Evolutionary conservation across 53 echinoderm and acorn worm species (phyloP).

Genomic region (Luidia sarsii): DNA sequence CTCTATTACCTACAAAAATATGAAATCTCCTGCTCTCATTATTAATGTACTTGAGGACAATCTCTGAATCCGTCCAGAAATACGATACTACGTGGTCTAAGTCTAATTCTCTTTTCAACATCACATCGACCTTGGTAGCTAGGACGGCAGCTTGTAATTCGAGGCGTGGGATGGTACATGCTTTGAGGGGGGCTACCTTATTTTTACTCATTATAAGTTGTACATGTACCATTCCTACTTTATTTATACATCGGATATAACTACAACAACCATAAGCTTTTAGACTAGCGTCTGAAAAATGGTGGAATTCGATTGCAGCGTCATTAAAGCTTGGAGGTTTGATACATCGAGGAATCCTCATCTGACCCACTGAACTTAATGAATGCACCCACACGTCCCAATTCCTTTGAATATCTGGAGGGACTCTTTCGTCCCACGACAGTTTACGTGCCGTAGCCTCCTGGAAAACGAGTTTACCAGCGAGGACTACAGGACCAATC

Average conservation of each 20-base stretch:
- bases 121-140: conserved; percentile 26
- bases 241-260: conserved; percentile 49
- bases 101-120: conserved; percentile 42
- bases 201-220: conserved; percentile 42
- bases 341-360: conserved; percentile 44
- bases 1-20: conserved; percentile 16
- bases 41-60: conserved; percentile 47
- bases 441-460: conserved; percentile 21
- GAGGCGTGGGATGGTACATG: conserved; percentile 55
- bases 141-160: conserved; percentile 61
- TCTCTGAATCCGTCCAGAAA: conserved; percentile 58
- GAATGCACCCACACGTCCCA: conserved; percentile 31
- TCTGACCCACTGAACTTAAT: background rate
- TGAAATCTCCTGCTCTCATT: conserved; percentile 28
- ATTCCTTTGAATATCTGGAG: background rate
- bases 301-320: conserved; percentile 23
- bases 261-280: conserved; percentile 55
- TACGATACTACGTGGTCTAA: background rate
- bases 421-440: conserved; percentile 39
- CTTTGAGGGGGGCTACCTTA: conserved; percentile 53
- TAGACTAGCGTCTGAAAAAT: conserved; percentile 62
- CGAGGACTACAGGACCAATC: conserved; percentile 56
- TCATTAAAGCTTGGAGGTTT: conserved; percentile 51
- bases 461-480: conserved; percentile 61
- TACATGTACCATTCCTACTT: conserved; percentile 23